Evolutionary conservation across 2,888 invertebrate genomes (phyloP).

Genomic region (Cordylochernes scorpioides): DNA sequence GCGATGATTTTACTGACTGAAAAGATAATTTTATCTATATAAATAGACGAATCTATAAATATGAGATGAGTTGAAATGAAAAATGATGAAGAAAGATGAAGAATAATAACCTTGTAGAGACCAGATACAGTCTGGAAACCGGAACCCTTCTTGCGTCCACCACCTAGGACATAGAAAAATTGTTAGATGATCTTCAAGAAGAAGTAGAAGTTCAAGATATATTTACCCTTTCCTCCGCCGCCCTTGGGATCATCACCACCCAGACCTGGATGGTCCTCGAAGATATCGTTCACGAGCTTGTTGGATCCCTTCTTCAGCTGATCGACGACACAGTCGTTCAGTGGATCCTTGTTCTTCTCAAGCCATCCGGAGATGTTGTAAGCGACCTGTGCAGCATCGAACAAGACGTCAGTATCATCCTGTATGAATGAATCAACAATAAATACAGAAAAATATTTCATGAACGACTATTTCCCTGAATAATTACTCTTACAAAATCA

Average conservation of each 20-base stretch:
- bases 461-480: too few relatives aligned
- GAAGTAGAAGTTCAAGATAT: neutral
- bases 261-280: constrained; percentile 74
- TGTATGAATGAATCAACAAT: too few relatives aligned
- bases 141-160: constrained; percentile 82
- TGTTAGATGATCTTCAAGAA: neutral
- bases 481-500: too few relatives aligned
- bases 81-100: neutral
- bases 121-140: constrained; percentile 98
- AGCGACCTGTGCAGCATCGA: too few relatives aligned
- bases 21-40: constrained; percentile 1
- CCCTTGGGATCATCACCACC: constrained; percentile 29
- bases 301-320: constrained; percentile 77
- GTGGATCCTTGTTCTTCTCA: constrained; percentile 99
- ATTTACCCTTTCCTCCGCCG: neutral
- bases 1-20: neutral
- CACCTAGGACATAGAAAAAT: constrained; percentile 1
- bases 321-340: constrained; percentile 97
- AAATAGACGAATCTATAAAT: neutral
- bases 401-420: too few relatives aligned
- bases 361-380: constrained; percentile 98
- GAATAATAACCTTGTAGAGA: constrained; percentile 50
- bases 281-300: constrained; percentile 63
- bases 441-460: too few relatives aligned
- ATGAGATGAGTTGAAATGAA: neutral